Evolutionary conservation across 2,113 vertebrate genomes (phyloP), one percentile per base, ranked within the genome.

Genomic region (Boleophthalmus pectinirostris): DNA sequence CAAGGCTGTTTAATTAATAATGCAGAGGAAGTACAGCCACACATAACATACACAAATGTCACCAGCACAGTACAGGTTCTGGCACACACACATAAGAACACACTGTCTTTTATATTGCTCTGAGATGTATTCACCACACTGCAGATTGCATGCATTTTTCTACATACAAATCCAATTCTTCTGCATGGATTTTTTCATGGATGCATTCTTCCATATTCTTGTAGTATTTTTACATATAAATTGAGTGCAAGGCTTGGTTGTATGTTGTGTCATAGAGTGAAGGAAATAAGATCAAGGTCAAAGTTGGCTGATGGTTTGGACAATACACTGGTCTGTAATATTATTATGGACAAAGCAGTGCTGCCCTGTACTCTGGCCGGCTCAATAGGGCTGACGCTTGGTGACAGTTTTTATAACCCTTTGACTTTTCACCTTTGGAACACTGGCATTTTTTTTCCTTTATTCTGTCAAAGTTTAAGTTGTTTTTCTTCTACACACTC

Each of bases 1-100:
- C 61, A 38, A 18, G 61, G 18, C 29, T 13, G 33, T 43, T n/a
- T n/a, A 21, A 64, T 64, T 38, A 64, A 64, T 64, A 64, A 64
- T 64, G 61, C 18, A 43, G 33, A 64, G 61, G 18, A 64, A 58
- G 11, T 64, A 33, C 38, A n/a, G 20, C 16, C n/a, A 33, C 35
- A 43, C 20, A 43, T 63, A 38, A 20, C 18, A 33, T 11, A 43
- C 61, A 38, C 61, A 64, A 38, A n/a, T 43, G 61, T 64, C 61
- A 38, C 5, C 33, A 38, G 60, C 29, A n/a, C 18, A 3, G 29
- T 10, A 64, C 61, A 13, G 33, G 10, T 18, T 20, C 8, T 18
- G 21, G 7, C 1, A 60, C 16, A 12, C 4, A 16, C 13, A 18
- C 14, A 24, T 4, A 29, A 2, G 13, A 60, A 13, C 57, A 57